A percentile compares a stretch with the other conserved stretches of the same genome.
Evolutionary conservation across 2,797 vertebrate genomes (phyloP).

Genomic region (Falco peregrinus): DNA sequence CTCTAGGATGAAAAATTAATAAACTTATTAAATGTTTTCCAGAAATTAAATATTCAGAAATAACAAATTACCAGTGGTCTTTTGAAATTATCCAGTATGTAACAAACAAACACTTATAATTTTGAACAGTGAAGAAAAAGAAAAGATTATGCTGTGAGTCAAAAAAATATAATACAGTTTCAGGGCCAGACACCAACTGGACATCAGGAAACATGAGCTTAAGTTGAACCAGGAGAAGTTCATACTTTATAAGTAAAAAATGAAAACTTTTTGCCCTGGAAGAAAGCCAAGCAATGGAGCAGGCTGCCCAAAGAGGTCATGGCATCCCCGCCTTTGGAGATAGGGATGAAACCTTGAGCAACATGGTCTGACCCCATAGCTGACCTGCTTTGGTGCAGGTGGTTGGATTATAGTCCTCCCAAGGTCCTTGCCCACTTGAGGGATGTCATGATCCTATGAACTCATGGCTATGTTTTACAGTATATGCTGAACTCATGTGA

Average conservation of each 20-base stretch:
- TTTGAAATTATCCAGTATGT: not conserved
- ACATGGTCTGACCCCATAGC: not conserved
- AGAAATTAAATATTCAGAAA: not conserved
- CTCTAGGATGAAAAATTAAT: not conserved
- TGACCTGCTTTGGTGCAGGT: not conserved
- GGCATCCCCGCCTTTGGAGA: not conserved
- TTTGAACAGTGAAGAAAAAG: not conserved
- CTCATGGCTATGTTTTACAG: not conserved
- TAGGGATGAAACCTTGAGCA: not conserved
- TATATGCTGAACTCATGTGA: not conserved
- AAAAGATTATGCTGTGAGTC: not conserved
- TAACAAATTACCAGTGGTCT: not conserved
- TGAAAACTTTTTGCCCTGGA: not conserved
- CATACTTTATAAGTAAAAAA: not conserved
- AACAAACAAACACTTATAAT: not conserved
- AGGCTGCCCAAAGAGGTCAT: not conserved
- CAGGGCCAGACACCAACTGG: not conserved
- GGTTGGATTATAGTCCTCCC: not conserved
- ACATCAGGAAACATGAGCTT: not conserved
- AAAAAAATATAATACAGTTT: not conserved
- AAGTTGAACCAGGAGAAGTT: not conserved
- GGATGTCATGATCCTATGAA: not conserved
- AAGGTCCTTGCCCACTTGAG: not conserved
- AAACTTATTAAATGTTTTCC: not conserved
- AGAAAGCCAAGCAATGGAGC: not conserved